Conservation (phyloP, 1,140 invertebrate genomes). For the Eueides isabella region DNA sequence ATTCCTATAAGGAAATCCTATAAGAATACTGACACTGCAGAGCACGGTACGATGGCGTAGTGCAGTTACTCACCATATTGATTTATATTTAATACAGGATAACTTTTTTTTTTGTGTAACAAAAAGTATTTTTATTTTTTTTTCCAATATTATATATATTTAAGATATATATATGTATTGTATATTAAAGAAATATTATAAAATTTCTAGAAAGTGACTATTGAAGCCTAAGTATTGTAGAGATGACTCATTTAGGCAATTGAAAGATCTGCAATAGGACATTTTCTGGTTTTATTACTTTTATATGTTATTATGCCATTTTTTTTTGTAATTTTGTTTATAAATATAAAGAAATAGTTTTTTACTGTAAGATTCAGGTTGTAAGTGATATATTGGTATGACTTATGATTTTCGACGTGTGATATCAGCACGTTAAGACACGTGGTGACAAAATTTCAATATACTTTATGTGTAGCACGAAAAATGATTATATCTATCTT, state of each 20-base stretch:
- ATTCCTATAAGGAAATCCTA: constrained; percentile 24
- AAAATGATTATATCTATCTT: no score
- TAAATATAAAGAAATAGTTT: not conserved
- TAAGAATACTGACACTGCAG: constrained; percentile 31
- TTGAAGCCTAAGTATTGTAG: not conserved
- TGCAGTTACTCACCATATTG: constrained; percentile 33
- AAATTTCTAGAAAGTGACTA: not conserved
- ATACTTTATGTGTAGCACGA: not conserved
- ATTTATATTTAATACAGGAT: constrained; percentile 26
- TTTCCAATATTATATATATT: not conserved
- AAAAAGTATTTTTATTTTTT: not conserved
- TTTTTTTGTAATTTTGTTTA: not conserved
- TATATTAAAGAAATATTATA: not conserved
- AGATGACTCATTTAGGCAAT: constrained; percentile 9
- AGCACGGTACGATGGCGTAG: constrained; percentile 31
- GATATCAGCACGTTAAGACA: not conserved
- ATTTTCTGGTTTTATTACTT: not conserved
- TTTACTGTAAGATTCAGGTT: not conserved
- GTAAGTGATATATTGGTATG: not conserved
- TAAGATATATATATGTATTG: not conserved
- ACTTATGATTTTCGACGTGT: not conserved
- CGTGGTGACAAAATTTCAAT: not conserved
- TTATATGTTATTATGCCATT: not conserved
- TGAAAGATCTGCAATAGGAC: constrained; percentile 7
- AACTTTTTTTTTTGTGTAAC: not conserved